Conservation (phyloP, 2,797 vertebrate genomes). For the Muraenolepis orangiensis region DNA sequence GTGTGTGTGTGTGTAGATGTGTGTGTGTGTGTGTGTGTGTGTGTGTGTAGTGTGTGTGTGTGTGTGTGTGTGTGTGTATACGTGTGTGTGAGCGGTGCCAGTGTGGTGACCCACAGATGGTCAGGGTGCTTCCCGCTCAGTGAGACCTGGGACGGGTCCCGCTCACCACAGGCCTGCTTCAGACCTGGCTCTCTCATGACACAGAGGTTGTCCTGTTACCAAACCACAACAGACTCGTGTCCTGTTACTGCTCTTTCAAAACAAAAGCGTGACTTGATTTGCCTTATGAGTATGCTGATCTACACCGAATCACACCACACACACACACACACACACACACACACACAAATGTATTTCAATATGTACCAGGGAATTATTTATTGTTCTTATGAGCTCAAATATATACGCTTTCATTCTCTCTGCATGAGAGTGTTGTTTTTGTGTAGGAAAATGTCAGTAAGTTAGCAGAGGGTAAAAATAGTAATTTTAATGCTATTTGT, state of each 20-base stretch:
- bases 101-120: slow-evolving; percentile 79
- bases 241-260: slow-evolving; percentile 34
- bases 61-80: not conserved
- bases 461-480: no score
- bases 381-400: no score
- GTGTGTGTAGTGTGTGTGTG: not conserved
- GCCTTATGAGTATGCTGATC: no score
- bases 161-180: slow-evolving; percentile 65
- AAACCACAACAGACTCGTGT: slow-evolving; percentile 23
- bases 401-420: no score
- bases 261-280: slow-evolving; percentile 39
- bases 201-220: slow-evolving; percentile 64
- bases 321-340: no score
- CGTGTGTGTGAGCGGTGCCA: slow-evolving; percentile 51
- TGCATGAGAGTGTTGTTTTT: no score
- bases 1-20: no score
- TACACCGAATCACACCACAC: no score
- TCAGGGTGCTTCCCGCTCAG: slow-evolving; percentile 79
- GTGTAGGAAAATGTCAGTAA: no score
- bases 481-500: no score
- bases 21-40: not conserved
- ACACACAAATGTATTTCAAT: no score
- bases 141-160: slow-evolving; percentile 73
- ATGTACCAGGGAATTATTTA: no score
- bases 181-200: slow-evolving; percentile 66